These are phyloP conservation scores for Sinosuthora webbiana DNA, from an alignment of 2,113 vertebrate genomes.

Conservation along the genomic window DNA sequence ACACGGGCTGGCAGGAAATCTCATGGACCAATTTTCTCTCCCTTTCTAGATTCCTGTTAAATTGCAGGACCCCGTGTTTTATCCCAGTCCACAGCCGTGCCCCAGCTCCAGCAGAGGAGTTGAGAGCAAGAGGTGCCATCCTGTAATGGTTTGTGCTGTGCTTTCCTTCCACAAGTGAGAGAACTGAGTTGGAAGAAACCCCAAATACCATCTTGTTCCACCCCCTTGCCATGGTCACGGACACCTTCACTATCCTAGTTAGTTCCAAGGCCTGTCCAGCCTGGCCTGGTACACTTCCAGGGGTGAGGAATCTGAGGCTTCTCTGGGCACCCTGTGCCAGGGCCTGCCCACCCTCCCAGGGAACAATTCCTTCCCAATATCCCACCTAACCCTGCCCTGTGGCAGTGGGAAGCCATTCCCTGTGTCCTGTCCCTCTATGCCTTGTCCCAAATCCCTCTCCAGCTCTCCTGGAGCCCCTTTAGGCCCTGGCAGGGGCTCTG, in stretches of 20 bases:
- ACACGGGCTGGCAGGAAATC: not conserved
- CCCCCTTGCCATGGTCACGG: not conserved
- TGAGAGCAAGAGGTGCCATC: not conserved
- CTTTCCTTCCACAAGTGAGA: not conserved
- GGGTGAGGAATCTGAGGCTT: not conserved
- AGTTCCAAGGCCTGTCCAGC: not conserved
- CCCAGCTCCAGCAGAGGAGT: not conserved
- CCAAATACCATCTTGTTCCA: not conserved
- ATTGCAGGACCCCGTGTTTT: not conserved
- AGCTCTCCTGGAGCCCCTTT: not conserved
- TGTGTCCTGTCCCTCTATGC: rapidly evolving
- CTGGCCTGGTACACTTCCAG: not conserved
- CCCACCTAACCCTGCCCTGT: rapidly evolving
- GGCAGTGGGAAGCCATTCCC: not conserved
- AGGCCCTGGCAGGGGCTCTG: rapidly evolving
- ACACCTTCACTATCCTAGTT: rapidly evolving
- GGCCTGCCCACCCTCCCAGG: rapidly evolving
- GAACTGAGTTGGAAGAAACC: not conserved
- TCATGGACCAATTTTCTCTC: rapidly evolving
- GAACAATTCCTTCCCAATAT: rapidly evolving
- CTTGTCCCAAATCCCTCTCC: not conserved
- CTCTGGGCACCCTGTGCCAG: not conserved
- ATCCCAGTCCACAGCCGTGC: not conserved
- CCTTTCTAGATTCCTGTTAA: not conserved
- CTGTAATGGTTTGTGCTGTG: not conserved